These are phyloP conservation scores for Centruroides vittatus DNA, from an alignment of 1,140 invertebrate species.

Conservation along the genomic window DNA sequence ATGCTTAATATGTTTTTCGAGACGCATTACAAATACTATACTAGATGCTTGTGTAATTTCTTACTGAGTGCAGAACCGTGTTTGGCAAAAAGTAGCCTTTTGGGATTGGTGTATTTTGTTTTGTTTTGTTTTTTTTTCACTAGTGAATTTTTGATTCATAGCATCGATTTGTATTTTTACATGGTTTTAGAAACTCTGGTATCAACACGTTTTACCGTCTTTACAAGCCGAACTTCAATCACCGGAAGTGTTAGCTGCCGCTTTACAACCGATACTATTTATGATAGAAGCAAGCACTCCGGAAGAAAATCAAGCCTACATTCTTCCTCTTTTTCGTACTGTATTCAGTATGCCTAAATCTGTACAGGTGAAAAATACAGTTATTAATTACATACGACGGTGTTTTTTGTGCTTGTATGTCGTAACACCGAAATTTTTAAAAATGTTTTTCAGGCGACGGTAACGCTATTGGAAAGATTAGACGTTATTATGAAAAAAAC, in stretches of 20 bases:
- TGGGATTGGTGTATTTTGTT: too few relatives aligned
- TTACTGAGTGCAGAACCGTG: too few relatives aligned
- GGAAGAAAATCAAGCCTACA: constrained; percentile 67
- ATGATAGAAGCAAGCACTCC: constrained; percentile 66
- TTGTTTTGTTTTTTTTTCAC: background rate
- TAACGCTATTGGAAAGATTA: constrained; percentile 79
- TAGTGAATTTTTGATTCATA: too few relatives aligned
- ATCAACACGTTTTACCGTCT: constrained; percentile 82
- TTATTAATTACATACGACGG: too few relatives aligned
- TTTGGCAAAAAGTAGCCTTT: too few relatives aligned
- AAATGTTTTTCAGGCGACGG: constrained; percentile 50
- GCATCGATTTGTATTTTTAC: too few relatives aligned
- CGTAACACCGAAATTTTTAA: too few relatives aligned
- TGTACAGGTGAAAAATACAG: constrained; percentile 34
- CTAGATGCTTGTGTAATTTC: too few relatives aligned
- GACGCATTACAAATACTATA: too few relatives aligned
- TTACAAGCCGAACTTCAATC: constrained; percentile 68
- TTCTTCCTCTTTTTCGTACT: constrained; percentile 61
- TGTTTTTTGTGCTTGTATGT: too few relatives aligned
- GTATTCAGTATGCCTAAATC: constrained; percentile 71
- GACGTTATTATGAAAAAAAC: constrained; percentile 83
- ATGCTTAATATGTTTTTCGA: too few relatives aligned
- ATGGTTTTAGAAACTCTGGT: constrained; percentile 76
- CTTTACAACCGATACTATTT: constrained; percentile 70
- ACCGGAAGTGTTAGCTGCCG: constrained; percentile 70